Evolutionary conservation across 2,113 vertebrate species (phyloP).

Genomic region (Agelaius tricolor): DNA sequence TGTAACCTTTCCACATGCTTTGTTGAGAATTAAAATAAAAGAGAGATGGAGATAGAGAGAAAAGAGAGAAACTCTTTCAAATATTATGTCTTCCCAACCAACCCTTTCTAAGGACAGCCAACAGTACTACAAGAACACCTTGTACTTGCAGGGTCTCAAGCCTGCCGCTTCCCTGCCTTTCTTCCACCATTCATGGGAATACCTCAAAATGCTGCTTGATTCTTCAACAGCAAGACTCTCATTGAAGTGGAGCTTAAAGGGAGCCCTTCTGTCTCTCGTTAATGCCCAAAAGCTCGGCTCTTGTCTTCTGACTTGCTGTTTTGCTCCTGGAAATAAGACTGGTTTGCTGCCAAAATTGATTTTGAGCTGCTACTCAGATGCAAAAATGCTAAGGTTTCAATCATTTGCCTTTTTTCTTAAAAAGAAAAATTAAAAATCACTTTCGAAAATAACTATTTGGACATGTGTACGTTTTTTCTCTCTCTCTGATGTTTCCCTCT

Average conservation of each 20-base stretch:
- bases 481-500: not conserved
- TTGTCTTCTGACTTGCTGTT: not conserved
- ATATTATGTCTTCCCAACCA: not conserved
- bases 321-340: not conserved
- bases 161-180: not conserved
- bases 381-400: not conserved
- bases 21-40: not conserved
- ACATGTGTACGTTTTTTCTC: not conserved
- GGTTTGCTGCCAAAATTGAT: not conserved
- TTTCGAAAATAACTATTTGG: not conserved
- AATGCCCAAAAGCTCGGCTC: not conserved
- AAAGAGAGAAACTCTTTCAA: not conserved
- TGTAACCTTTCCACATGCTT: not conserved
- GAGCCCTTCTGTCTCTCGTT: not conserved
- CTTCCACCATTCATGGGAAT: not conserved
- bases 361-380: not conserved
- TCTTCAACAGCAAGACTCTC: not conserved
- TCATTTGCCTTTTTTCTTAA: not conserved
- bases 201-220: not conserved
- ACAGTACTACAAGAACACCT: not conserved
- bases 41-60: not conserved
- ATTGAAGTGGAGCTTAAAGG: not conserved
- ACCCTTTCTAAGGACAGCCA: not conserved
- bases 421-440: not conserved
- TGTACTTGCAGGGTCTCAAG: not conserved